These are phyloP conservation scores for Spheniscus mendiculus DNA, from an alignment of 2,113 vertebrate genomes.

Conservation along the genomic window DNA sequence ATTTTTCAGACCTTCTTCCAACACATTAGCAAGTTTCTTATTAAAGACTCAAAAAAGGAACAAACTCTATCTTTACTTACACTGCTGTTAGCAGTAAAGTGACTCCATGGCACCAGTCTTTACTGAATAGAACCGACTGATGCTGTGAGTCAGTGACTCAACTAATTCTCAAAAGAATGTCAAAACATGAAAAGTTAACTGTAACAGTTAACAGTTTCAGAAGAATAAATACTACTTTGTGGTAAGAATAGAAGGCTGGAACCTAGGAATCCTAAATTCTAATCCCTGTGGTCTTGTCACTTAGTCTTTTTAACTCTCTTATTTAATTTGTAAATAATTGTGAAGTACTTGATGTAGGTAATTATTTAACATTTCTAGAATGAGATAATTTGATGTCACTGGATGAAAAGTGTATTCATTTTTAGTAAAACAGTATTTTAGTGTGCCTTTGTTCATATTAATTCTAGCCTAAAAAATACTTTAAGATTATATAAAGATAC, in stretches of 20 bases:
- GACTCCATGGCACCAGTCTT: background rate
- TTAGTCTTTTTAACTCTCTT: background rate
- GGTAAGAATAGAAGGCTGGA: background rate
- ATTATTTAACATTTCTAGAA: background rate
- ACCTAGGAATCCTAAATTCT: background rate
- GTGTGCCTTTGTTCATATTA: background rate
- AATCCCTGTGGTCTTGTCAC: background rate
- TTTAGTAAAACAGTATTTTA: background rate
- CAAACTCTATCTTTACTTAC: background rate
- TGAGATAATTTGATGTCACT: background rate
- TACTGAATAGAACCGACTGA: background rate
- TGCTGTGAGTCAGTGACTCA: background rate
- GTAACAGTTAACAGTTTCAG: background rate
- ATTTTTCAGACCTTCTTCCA: background rate
- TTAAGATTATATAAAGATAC: background rate
- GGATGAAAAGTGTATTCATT: background rate
- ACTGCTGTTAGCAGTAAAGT: background rate
- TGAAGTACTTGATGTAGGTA: background rate
- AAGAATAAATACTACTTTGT: background rate
- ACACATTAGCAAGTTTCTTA: background rate
- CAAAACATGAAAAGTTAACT: background rate
- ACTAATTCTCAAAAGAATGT: background rate
- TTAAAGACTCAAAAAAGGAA: background rate
- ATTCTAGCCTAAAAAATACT: background rate
- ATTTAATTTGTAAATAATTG: background rate